phyloP scores from a whole-genome alignment of 2,888 invertebrate species.

The Lamellibrachia columna region DNA sequence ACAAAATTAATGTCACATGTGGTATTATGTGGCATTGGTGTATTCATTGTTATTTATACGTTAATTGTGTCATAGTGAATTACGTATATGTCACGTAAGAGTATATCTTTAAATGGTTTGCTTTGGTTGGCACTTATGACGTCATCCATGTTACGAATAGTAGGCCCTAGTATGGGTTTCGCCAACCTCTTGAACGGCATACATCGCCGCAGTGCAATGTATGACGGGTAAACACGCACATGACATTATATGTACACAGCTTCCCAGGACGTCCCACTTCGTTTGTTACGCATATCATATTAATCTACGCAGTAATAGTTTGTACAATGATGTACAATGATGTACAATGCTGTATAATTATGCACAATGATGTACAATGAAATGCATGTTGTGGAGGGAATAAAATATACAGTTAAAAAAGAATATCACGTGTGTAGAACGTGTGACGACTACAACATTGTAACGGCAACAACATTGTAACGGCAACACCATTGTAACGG shows the following conservation, averaged over 20 bases:
- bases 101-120: not conserved
- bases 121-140: not conserved
- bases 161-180: not conserved
- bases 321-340: too few species aligned
- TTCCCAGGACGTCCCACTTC: not conserved
- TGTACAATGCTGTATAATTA: too few species aligned
- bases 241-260: not conserved
- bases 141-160: not conserved
- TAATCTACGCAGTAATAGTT: too few species aligned
- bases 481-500: too few species aligned
- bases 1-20: too few species aligned
- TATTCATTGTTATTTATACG: not conserved
- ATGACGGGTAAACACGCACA: not conserved
- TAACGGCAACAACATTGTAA: too few species aligned
- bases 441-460: too few species aligned
- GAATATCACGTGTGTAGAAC: not conserved
- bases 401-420: not conserved
- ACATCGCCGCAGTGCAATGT: not conserved
- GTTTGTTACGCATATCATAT: not conserved
- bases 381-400: not conserved
- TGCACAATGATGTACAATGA: not conserved
- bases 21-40: too few species aligned
- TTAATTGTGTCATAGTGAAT: not conserved
- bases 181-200: not conserved
- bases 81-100: not conserved